phyloP scores from a whole-genome alignment of 2,113 vertebrate species.

The Gadus chalcogrammus region DNA sequence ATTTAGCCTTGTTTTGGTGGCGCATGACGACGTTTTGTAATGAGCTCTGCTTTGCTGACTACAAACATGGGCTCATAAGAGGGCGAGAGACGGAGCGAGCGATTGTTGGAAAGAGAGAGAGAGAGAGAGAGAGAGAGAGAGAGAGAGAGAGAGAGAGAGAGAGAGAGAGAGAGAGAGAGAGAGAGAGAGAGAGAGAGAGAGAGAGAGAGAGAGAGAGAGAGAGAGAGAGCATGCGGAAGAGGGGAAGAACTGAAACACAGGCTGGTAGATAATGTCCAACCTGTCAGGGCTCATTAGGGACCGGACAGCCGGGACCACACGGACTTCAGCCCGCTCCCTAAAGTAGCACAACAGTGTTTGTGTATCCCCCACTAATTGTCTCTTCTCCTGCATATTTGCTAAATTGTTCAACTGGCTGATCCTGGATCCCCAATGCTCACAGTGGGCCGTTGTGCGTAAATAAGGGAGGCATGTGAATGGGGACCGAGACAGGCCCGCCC shows the following conservation, averaged over 20 bases:
- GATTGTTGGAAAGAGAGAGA: neutral
- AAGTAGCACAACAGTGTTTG: slow-evolving; percentile 5
- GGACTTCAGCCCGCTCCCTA: neutral
- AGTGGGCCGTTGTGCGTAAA: neutral
- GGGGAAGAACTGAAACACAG: neutral
- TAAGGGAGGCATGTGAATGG: neutral
- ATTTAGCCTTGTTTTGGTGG: slow-evolving; percentile 15
- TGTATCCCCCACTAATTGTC: neutral
- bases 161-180: slow-evolving; percentile 1
- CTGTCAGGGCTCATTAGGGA: slow-evolving; percentile 17
- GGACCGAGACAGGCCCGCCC: neutral
- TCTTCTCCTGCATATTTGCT: neutral
- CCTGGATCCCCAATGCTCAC: neutral
- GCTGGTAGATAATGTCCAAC: neutral
- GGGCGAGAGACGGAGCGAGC: neutral
- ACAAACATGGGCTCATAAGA: neutral
- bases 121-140: neutral
- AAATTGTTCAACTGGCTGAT: neutral
- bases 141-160: neutral
- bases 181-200: neutral
- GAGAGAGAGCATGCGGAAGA: neutral
- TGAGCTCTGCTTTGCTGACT: slow-evolving; percentile 33
- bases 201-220: neutral
- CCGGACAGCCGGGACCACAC: slow-evolving; percentile 7
- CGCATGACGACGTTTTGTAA: slow-evolving; percentile 10